phyloP scores from a whole-genome alignment of 2,113 vertebrate species.

The Proterorhinus semilunaris region DNA sequence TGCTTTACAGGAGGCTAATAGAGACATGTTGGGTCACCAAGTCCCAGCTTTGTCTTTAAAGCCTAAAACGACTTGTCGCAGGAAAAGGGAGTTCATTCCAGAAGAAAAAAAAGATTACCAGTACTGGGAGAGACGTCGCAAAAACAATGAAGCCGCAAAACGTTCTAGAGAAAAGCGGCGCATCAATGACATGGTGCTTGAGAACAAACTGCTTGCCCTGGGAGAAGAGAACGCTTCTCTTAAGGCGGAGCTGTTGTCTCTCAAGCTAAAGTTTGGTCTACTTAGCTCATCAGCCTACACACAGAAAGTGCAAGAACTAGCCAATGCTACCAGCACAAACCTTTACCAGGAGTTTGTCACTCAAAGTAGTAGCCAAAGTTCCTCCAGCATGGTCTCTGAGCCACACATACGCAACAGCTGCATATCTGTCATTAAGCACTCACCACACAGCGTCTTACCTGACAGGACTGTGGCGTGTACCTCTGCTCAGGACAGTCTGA shows the following conservation, averaged over 20 bases:
- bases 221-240: slow-evolving; percentile 93
- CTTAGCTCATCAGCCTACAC: slow-evolving; percentile 87
- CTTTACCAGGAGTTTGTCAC: slow-evolving; percentile 83
- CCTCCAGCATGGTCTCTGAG: slow-evolving; percentile 79
- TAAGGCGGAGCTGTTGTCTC: slow-evolving; percentile 87
- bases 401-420: slow-evolving; percentile 81
- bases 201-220: slow-evolving; percentile 92
- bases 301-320: slow-evolving; percentile 89
- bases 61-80: slow-evolving; percentile 80
- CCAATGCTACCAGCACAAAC: slow-evolving; percentile 71
- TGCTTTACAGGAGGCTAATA: slow-evolving; percentile 76
- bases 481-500: slow-evolving; percentile 61
- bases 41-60: slow-evolving; percentile 69
- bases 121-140: slow-evolving; percentile 94
- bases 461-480: slow-evolving; percentile 79
- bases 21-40: slow-evolving; percentile 57
- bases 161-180: slow-evolving; percentile 93
- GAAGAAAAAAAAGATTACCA: slow-evolving; percentile 94
- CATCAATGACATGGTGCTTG: slow-evolving; percentile 95
- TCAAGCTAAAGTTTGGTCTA: slow-evolving; percentile 93
- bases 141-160: slow-evolving; percentile 97
- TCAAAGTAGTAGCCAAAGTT: slow-evolving; percentile 61
- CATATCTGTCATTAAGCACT: slow-evolving; percentile 96
- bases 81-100: slow-evolving; percentile 94
- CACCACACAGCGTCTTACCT: slow-evolving; percentile 82